These are phyloP conservation scores for Artemia franciscana DNA, from an alignment of 1,140 invertebrate genomes.

Conservation along the genomic window DNA sequence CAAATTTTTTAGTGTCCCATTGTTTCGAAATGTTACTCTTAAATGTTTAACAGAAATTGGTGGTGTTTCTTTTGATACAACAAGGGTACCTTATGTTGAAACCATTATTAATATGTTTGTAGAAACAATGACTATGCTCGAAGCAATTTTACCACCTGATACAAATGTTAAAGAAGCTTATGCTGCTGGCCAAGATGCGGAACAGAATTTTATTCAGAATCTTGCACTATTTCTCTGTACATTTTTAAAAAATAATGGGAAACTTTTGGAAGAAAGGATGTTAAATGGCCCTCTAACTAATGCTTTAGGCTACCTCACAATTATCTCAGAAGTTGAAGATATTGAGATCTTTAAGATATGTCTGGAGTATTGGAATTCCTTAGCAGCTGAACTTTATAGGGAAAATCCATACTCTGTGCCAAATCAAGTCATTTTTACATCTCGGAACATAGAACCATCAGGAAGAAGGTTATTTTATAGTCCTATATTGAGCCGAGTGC, in stretches of 20 bases:
- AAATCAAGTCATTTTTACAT: slow-evolving; percentile 7
- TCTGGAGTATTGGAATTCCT: slow-evolving; percentile 91
- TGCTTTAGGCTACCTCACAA: slow-evolving; percentile 74
- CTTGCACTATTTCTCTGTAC: slow-evolving; percentile 90
- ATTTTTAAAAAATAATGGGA: slow-evolving; percentile 84
- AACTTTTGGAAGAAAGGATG: slow-evolving; percentile 55
- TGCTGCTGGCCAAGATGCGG: slow-evolving; percentile 70
- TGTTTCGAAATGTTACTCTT: slow-evolving; percentile 93
- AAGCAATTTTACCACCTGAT: slow-evolving; percentile 56
- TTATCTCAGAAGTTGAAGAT: slow-evolving; percentile 97
- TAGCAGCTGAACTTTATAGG: slow-evolving; percentile 75
- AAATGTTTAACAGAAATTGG: slow-evolving; percentile 98
- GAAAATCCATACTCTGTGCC: slow-evolving; percentile 19
- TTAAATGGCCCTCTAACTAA: slow-evolving; percentile 32
- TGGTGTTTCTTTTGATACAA: slow-evolving; percentile 61
- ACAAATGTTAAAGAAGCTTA: slow-evolving; percentile 88
- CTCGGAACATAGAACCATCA: not conserved
- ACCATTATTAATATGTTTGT: slow-evolving; percentile 70
- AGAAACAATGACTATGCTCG: slow-evolving; percentile 66
- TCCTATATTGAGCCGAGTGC: slow-evolving; percentile 28
- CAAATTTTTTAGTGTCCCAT: slow-evolving; percentile 90
- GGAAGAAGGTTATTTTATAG: slow-evolving; percentile 6
- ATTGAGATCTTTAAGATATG: slow-evolving; percentile 99
- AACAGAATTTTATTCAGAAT: slow-evolving; percentile 98
- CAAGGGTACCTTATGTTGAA: slow-evolving; percentile 30